These are phyloP conservation scores for Idaea biselata DNA, from an alignment of 2,888 invertebrate genomes.

Conservation along the genomic window DNA sequence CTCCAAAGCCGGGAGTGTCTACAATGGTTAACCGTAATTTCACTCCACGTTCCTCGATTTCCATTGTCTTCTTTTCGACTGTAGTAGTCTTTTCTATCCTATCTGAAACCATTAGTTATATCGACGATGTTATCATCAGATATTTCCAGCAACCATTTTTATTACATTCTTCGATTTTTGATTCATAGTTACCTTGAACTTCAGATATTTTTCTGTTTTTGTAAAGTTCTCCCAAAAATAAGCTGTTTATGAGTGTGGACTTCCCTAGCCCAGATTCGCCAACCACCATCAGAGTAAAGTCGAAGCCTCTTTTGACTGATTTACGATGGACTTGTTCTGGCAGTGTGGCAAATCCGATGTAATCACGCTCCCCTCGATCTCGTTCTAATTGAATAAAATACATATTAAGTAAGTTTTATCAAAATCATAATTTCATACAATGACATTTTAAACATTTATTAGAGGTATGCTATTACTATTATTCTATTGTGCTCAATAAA, in stretches of 20 bases:
- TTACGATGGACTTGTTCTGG: slow-evolving; percentile 98
- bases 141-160: background rate
- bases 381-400: slow-evolving; percentile 60
- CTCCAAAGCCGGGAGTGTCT: slow-evolving; percentile 97
- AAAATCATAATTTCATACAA: slow-evolving; percentile 1
- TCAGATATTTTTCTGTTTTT: slow-evolving; percentile 89
- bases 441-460: too few species aligned
- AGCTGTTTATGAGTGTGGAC: slow-evolving; percentile 95
- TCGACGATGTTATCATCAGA: background rate
- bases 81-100: slow-evolving; percentile 86
- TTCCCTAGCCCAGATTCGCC: slow-evolving; percentile 97
- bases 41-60: slow-evolving; percentile 96
- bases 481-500: background rate
- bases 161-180: background rate
- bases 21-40: slow-evolving; percentile 94
- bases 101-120: slow-evolving; percentile 57
- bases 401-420: slow-evolving; percentile 8
- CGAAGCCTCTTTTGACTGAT: slow-evolving; percentile 97
- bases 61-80: slow-evolving; percentile 91
- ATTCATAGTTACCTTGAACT: slow-evolving; percentile 80
- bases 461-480: background rate
- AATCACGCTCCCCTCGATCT: slow-evolving; percentile 85
- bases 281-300: slow-evolving; percentile 97
- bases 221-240: slow-evolving; percentile 96
- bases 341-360: slow-evolving; percentile 96